Conservation (phyloP, 2,797 vertebrate genomes). For the Propithecus perrieri region DNA sequence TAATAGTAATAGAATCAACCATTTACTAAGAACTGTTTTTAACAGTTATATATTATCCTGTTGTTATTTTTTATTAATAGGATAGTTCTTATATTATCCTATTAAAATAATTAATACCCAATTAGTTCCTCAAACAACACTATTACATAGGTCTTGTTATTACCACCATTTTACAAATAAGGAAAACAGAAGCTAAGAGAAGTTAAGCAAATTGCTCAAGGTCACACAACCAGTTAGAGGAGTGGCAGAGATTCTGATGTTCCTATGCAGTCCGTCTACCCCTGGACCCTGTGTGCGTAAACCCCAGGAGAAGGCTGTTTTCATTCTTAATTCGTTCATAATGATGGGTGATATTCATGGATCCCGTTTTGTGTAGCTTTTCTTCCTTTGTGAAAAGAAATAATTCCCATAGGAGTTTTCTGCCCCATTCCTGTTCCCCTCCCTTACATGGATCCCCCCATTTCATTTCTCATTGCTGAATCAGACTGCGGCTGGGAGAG, state of each 20-base stretch:
- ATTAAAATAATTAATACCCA: not conserved
- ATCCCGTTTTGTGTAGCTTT: not conserved
- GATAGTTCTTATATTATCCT: not conserved
- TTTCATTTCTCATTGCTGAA: not conserved
- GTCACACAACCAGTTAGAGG: not conserved
- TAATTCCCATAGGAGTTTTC: not conserved
- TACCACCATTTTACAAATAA: not conserved
- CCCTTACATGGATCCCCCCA: not conserved
- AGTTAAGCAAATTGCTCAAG: not conserved
- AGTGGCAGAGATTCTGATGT: not conserved
- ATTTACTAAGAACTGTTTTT: not conserved
- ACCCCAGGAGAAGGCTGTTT: not conserved
- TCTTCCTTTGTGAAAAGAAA: not conserved
- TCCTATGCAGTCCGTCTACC: too few species aligned
- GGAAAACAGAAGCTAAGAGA: not conserved
- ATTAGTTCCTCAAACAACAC: not conserved
- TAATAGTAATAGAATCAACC: not conserved
- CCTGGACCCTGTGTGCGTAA: not conserved
- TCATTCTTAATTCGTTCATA: not conserved
- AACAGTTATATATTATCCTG: not conserved
- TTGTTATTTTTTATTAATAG: not conserved
- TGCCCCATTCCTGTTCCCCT: not conserved
- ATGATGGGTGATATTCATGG: not conserved
- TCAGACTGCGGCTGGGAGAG: not conserved
- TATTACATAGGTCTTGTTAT: not conserved